Percentiles rank a stretch among this genome's conserved stretches.
Evolutionary conservation across 2,888 invertebrate species (phyloP).

Genomic region (Xestia rhomboidea): DNA sequence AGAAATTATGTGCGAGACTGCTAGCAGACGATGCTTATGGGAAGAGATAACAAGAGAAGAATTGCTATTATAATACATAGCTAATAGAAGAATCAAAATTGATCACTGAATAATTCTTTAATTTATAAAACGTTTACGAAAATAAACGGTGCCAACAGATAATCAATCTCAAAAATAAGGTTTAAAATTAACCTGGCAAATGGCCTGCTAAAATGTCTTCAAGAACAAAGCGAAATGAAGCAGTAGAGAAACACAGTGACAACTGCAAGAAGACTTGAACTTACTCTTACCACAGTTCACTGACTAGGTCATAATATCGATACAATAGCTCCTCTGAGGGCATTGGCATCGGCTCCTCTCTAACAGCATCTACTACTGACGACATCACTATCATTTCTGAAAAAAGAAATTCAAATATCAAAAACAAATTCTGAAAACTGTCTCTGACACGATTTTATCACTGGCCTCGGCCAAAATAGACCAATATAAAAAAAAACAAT

Average conservation of each 20-base stretch:
- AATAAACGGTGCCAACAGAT: neutral
- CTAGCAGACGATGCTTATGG: conserved; percentile 37
- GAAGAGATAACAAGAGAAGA: conserved; percentile 22
- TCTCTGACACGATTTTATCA: neutral
- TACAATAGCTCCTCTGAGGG: conserved; percentile 81
- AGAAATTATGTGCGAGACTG: conserved; percentile 53
- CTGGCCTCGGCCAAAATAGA: neutral
- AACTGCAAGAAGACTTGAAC: conserved; percentile 58
- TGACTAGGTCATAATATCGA: conserved; percentile 84
- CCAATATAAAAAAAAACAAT: neutral
- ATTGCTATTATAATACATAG: conserved; percentile 47
- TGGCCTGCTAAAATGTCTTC: conserved; percentile 4
- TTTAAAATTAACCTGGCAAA: neutral
- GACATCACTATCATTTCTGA: conserved; percentile 86
- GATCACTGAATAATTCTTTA: neutral
- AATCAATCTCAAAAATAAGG: neutral
- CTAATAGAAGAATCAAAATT: conserved; percentile 20
- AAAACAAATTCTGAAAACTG: neutral
- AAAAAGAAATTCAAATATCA: conserved; percentile 72
- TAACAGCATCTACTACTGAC: conserved; percentile 80
- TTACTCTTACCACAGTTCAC: conserved; percentile 83
- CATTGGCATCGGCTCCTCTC: conserved; percentile 79
- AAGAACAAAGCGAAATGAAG: conserved; percentile 54
- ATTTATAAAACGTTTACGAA: neutral
- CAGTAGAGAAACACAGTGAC: conserved; percentile 47